Conservation (phyloP, 1,140 invertebrate species). For the Holcopasites calliopsidis region DNA sequence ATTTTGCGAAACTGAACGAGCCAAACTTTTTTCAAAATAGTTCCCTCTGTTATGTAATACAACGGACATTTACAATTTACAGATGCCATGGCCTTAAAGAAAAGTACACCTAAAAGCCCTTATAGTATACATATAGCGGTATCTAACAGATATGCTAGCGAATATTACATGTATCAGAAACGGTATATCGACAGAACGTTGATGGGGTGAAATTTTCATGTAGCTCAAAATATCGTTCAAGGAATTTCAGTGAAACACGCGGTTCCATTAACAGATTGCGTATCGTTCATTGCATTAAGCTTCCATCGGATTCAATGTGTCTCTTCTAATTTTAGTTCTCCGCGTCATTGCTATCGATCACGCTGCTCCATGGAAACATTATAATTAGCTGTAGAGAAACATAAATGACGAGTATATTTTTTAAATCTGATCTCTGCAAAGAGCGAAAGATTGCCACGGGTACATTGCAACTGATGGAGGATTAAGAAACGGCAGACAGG, state of each 20-base stretch:
- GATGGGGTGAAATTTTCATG: constrained; percentile 4
- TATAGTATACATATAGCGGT: constrained; percentile 30
- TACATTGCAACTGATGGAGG: constrained; percentile 11
- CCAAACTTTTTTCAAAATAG: constrained; percentile 6
- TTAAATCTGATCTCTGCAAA: neutral
- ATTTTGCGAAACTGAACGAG: constrained; percentile 12
- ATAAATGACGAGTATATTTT: neutral
- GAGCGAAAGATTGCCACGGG: neutral
- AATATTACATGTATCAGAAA: neutral
- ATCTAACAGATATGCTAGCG: constrained; percentile 18
- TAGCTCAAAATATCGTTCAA: constrained; percentile 19
- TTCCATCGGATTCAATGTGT: constrained; percentile 12
- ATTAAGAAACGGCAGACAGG: neutral
- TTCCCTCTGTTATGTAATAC: constrained; percentile 16
- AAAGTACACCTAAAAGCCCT: constrained; percentile 30
- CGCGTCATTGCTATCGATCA: neutral
- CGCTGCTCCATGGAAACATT: neutral
- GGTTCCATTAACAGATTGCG: neutral
- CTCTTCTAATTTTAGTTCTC: neutral
- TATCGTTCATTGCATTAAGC: constrained; percentile 1
- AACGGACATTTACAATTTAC: constrained; percentile 17
- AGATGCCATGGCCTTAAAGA: constrained; percentile 46
- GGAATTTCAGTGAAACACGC: neutral
- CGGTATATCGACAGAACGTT: neutral
- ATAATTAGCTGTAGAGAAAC: neutral